Evolutionary conservation across 2,888 invertebrate species (phyloP), one percentile per base, ranked within the genome.

Genomic region (Lacanobia oleracea): DNA sequence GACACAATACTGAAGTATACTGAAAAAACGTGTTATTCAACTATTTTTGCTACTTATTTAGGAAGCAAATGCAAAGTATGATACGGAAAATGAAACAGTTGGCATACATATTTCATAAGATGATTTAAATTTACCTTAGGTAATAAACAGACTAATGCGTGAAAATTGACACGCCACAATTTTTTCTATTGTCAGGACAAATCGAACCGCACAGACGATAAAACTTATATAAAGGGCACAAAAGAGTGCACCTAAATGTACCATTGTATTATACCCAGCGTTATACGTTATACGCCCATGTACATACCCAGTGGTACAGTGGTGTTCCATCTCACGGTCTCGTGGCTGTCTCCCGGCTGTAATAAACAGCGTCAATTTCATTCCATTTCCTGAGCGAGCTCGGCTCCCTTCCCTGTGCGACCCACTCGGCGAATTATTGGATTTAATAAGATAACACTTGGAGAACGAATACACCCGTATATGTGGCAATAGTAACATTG

Each of bases 331-430:
- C 84, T 81, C 87, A 87, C 87, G 88, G 85, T 88, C 88, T 90
- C 90, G 84, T 89, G 74, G 72, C 65, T 62, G 88, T 86, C 86
- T 86, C 86, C 82, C 33, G 84, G 79, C 77, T 82, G 83, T 88
- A 90, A 90, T 93, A 93, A 94, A 91, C 88, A 89, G 93, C 91
- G 87, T 93, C 95, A 95, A 95, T 95, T 95, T 94, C 92, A 92
- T 91, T 88, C 91, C 94, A 95, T 94, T 94, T 95, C 95, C 95
- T 95, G 95, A 91, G 91, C 89, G 87, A 86, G 67, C 64, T 73
- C 75, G 48, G 71, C 80, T 80, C 80, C 89, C 86, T 79, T 86
- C 90, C 89, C 89, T 77, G 79, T 87, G 89, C 91, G 90, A 90
- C 91, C 92, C 91, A 91, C 92, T 90, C 88, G 82, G 87, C 85